phyloP scores from a whole-genome alignment of 2,797 vertebrate species.

The Sebastes cheni region DNA sequence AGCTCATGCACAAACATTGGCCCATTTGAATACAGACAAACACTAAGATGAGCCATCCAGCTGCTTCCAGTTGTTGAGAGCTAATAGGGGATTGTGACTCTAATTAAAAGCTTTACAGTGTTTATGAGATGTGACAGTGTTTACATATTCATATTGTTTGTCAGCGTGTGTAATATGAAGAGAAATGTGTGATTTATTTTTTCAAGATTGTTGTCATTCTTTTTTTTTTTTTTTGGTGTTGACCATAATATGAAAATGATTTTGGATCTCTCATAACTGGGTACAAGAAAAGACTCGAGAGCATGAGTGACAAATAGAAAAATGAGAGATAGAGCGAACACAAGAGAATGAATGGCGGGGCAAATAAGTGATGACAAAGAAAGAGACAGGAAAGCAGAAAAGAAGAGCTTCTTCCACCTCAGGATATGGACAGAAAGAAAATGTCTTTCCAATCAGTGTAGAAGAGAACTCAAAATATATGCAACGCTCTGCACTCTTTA shows the following conservation, averaged over 20 bases:
- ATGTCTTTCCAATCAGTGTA: conserved; percentile 29
- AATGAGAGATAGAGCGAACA: neutral
- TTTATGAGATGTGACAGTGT: conserved; percentile 12
- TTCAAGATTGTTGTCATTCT: neutral
- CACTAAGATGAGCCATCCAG: neutral
- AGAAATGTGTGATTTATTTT: neutral
- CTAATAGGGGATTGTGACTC: neutral
- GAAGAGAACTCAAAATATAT: conserved; percentile 48
- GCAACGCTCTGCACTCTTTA: conserved; percentile 25
- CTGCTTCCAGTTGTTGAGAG: conserved; percentile 8
- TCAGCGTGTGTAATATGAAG: conserved; percentile 3
- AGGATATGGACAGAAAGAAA: conserved; percentile 49
- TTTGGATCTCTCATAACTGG: conserved; percentile 8
- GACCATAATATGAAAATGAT: conserved; percentile 15
- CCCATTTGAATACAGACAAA: conserved; percentile 17
- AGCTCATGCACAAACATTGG: conserved; percentile 6
- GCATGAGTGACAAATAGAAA: conserved; percentile 17
- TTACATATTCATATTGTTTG: neutral
- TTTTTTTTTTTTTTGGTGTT: neutral
- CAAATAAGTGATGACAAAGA: conserved; percentile 40
- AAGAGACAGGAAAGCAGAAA: conserved; percentile 23
- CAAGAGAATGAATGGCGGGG: conserved; percentile 3
- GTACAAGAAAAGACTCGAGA: conserved; percentile 1
- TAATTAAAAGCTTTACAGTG: conserved; percentile 1
- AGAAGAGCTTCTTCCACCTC: conserved; percentile 38